Evolutionary conservation across 2,113 vertebrate species (phyloP), one percentile per base, ranked within the genome.

Genomic region (Tragelaphus strepsiceros): DNA sequence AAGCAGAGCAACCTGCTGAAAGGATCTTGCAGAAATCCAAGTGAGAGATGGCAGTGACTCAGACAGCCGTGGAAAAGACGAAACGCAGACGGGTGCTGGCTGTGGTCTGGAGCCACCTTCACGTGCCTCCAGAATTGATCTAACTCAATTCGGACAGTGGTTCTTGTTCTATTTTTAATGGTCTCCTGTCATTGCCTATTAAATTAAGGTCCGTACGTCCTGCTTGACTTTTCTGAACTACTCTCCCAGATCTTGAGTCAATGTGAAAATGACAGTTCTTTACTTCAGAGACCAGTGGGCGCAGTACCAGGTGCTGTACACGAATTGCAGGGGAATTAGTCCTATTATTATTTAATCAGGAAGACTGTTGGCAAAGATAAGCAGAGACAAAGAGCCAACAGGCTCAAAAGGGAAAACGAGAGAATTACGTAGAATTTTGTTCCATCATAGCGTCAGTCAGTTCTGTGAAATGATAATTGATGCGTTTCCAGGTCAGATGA

Each of bases 171-270:
- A 67, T 54, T 91, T 94, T 81, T 43, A 71, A 85, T 91, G 49
- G 24, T 67, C 30, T 87, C 28, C 35, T 91, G 56, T 49, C 82
- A 88, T 24, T 46, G 28, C 30, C 67, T 95, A 67, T 71, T 90
- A 71, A 93, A 86, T 87, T 62, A 87, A 91, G 35, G 56, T 39
- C 59, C 81, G 7, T 86, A 92, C 39, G 21, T 96, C 56, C 58
- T 51, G 61, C 35, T 56, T 96, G 71, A 74, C n/a, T 53, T 94
- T 83, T 95, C 86, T 91, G 56, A 96, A 71, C 67, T 61, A 94
- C 15, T 92, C 54, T 84, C 58, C 19, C 16, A 80, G 54, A 51
- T 85, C 43, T 88, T 93, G n/a, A 88, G 19, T 78, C 11, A 15
- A 56, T 58, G 6, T 82, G 53, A 88, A 90, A 93, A 91, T 84